These are phyloP conservation scores for Diachrysia chrysitis DNA, from an alignment of 2,888 invertebrate species.

Conservation along the genomic window DNA sequence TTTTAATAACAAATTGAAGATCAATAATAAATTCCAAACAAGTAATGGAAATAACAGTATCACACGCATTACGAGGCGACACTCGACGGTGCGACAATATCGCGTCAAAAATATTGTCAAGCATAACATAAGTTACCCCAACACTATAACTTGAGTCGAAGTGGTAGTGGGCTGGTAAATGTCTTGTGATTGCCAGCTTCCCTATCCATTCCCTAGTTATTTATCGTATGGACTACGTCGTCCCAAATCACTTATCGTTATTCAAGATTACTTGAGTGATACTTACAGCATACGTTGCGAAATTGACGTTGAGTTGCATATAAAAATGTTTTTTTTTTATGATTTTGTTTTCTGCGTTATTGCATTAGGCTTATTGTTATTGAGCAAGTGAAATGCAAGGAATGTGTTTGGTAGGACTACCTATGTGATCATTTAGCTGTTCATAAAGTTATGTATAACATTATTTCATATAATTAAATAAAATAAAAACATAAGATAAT, in stretches of 20 bases:
- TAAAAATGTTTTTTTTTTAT: background rate
- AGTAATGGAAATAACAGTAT: background rate
- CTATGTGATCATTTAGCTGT: too few relatives aligned
- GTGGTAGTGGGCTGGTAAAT: constrained; percentile 44
- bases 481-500: too few relatives aligned
- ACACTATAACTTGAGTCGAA: constrained; percentile 29
- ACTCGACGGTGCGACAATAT: background rate
- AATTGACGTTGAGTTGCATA: constrained; percentile 31
- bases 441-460: too few relatives aligned
- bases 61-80: background rate
- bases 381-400: too few relatives aligned
- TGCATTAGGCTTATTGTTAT: too few relatives aligned
- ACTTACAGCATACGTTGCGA: constrained; percentile 35
- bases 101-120: background rate
- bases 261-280: constrained; percentile 49
- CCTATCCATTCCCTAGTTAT: constrained; percentile 39
- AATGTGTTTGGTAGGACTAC: too few relatives aligned
- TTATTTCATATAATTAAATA: too few relatives aligned
- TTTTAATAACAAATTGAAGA: too few relatives aligned
- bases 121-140: constrained; percentile 13
- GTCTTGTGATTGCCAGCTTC: constrained; percentile 44
- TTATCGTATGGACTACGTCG: constrained; percentile 45
- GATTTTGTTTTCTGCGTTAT: too few relatives aligned
- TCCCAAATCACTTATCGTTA: constrained; percentile 49
- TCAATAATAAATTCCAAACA: too few relatives aligned